phyloP scores from a whole-genome alignment of 2,113 vertebrate species.

The Dendrocopos noguchii region DNA sequence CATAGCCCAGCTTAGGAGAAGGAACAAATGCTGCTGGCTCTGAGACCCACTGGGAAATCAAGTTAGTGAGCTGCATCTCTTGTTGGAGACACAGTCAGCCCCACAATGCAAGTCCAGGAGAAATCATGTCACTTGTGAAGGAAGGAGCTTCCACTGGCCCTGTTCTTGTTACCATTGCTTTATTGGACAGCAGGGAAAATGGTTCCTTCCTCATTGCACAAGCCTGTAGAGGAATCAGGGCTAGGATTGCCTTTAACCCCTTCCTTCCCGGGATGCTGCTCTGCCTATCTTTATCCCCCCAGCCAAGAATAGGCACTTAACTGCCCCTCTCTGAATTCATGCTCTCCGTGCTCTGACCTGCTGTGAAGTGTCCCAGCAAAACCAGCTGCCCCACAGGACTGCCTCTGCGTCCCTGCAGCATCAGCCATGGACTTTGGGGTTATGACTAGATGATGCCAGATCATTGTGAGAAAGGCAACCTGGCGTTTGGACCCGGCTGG shows the following conservation, averaged over 20 bases:
- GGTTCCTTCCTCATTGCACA: background rate
- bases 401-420: background rate
- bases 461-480: background rate
- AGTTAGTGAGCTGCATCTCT: background rate
- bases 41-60: background rate
- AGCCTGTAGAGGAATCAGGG: background rate
- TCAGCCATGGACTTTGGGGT: background rate
- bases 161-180: background rate
- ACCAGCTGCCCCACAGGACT: background rate
- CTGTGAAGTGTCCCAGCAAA: background rate
- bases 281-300: background rate
- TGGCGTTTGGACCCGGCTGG: background rate
- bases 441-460: background rate
- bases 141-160: background rate
- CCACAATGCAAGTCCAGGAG: background rate
- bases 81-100: background rate
- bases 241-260: conserved; percentile 14
- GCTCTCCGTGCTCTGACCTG: background rate
- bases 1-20: background rate
- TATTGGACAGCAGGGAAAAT: background rate
- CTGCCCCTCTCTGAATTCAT: background rate
- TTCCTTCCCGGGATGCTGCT: background rate
- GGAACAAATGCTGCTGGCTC: background rate
- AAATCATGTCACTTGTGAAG: background rate
- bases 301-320: background rate